These are phyloP conservation scores for Drosophila subobscura DNA, from an alignment of 1,140 invertebrate genomes.

Conservation along the genomic window DNA sequence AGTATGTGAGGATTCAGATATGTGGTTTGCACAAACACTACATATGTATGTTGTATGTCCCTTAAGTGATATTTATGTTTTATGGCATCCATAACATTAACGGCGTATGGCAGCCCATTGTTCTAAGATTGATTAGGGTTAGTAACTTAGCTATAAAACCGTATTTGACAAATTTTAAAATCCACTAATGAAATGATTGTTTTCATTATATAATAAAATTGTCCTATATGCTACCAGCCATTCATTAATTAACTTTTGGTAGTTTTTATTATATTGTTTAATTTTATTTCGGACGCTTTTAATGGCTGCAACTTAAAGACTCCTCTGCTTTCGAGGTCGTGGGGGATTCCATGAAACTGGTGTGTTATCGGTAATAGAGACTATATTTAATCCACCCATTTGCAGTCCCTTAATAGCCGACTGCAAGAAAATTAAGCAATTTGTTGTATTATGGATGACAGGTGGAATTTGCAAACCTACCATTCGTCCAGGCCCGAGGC, in stretches of 20 bases:
- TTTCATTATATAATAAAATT: too few species aligned
- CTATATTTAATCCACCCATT: slow-evolving; percentile 93
- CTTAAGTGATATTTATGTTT: slow-evolving; percentile 49
- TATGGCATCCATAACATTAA: slow-evolving; percentile 53
- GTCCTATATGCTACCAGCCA: background rate
- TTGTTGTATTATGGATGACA: background rate
- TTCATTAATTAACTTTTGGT: slow-evolving; percentile 15
- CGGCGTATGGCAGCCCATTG: slow-evolving; percentile 30
- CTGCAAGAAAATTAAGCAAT: slow-evolving; percentile 84
- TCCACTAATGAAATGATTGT: background rate
- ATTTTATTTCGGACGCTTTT: slow-evolving; percentile 14
- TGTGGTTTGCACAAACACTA: too few species aligned
- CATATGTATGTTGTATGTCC: slow-evolving; percentile 2
- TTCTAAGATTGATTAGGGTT: slow-evolving; percentile 47
- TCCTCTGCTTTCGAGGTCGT: slow-evolving; percentile 89
- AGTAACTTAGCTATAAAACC: slow-evolving; percentile 37
- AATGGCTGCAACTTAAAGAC: slow-evolving; percentile 85
- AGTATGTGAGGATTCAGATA: background rate
- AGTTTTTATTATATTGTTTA: background rate
- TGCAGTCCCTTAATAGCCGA: slow-evolving; percentile 96
- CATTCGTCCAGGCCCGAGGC: slow-evolving; percentile 94
- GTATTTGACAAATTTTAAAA: slow-evolving; percentile 34
- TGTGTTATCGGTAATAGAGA: slow-evolving; percentile 96
- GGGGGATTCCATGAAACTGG: slow-evolving; percentile 91
- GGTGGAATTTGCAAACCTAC: slow-evolving; percentile 84